Evolutionary conservation across 2,888 invertebrate genomes (phyloP), one percentile per base, ranked within the genome.

Genomic region (Cantharis rustica): DNA sequence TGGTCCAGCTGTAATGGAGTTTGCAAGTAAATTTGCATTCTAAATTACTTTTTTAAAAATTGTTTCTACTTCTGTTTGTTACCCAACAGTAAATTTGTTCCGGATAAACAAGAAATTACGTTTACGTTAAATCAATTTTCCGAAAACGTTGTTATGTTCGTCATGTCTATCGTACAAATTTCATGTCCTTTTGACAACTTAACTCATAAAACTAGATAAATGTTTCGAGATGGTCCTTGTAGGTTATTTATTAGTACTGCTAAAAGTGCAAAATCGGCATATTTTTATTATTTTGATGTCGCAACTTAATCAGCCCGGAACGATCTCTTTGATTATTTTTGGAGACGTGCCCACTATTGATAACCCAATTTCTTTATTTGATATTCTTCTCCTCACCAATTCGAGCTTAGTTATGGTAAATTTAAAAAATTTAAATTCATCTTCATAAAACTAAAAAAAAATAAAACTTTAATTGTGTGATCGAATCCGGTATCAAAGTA

Each of bases 1-100:
- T 80, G 73, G 79, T 77, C 77, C 78, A 79, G 79, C 80, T 81
- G 78, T 79, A 81, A 81, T 81, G 76, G 76, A 81, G 79, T 81
- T 79, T 76, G 75, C 69, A 79, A 79, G 78, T 78, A 79, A 78
- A 79, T 81, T 81, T 80, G 80, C 79, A 79, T 80, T 79, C 70
- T 70, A 76, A 75, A 79, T 79, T 76, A 75, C 69, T 77, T 75
- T 73, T 75, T 72, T 71, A 66, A 72, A 66, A 71, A 76, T 47
- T 47, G 47, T 47, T 47, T 47, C 47, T 47, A 47, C 47, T 47
- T 47, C 47, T 47, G 47, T 47, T 47, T 47, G 47, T 47, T 31
- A n/a, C n/a, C n/a, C 47, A 47, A n/a, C 47, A 47, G n/a, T n/a
- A 47, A 47, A 47, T 47, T 47, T n/a, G 47, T 47, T n/a, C 47